A percentile compares a stretch with the other conserved stretches of the same genome.
These are phyloP conservation scores for Circaetus gallicus DNA, from an alignment of 2,113 vertebrate species.

Conservation along the genomic window DNA sequence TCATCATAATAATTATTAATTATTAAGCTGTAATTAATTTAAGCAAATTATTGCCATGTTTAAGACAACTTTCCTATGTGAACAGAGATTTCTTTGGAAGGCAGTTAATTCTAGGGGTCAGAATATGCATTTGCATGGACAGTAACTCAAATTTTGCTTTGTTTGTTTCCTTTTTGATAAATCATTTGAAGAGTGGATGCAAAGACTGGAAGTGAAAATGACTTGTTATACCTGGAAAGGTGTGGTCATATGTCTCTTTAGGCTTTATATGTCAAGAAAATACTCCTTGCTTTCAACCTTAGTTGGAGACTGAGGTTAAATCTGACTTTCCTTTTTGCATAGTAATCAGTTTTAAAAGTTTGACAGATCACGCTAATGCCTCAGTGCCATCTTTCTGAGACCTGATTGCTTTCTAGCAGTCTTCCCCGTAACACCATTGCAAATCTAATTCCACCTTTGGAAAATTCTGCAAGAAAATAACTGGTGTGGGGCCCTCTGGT, in stretches of 20 bases:
- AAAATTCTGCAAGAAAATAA: not conserved
- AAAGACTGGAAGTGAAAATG: not conserved
- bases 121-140: not conserved
- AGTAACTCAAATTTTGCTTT: not conserved
- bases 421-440: rapidly evolving
- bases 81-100: not conserved
- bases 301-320: not conserved
- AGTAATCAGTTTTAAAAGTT: not conserved
- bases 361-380: not conserved
- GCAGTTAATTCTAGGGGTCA: not conserved
- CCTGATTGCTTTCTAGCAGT: not conserved
- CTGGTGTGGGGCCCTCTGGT: rapidly evolving
- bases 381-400: not conserved
- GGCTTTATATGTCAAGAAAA: not conserved
- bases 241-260: not conserved
- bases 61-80: not conserved
- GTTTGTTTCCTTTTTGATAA: not conserved
- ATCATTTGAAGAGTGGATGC: not conserved
- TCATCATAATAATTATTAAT: not conserved
- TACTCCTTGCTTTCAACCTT: rapidly evolving
- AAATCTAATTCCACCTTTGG: not conserved
- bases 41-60: not conserved
- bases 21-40: not conserved
- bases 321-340: not conserved
- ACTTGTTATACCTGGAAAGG: not conserved